Evolutionary conservation across 2,888 invertebrate species (phyloP).

Genomic region (Aspidapion aeneum): DNA sequence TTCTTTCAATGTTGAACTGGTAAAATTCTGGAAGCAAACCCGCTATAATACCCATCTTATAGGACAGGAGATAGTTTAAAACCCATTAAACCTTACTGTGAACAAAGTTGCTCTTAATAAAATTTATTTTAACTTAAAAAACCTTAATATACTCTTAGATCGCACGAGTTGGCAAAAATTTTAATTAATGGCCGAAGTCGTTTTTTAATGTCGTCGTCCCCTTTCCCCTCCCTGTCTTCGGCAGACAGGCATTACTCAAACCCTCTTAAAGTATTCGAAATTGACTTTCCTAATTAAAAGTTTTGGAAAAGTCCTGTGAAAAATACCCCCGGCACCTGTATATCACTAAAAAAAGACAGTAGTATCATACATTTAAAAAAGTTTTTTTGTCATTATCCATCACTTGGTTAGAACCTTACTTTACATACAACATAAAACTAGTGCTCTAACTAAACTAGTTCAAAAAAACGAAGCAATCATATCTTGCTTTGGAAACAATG

Average conservation of each 20-base stretch:
- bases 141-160: not conserved
- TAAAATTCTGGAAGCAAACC: no score
- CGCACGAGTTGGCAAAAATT: not conserved
- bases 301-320: constrained; percentile 37
- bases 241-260: constrained; percentile 27
- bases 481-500: no score
- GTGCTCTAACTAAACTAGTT: no score
- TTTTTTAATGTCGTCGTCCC: not conserved
- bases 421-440: no score
- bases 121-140: not conserved
- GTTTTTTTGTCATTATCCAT: no score
- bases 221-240: not conserved
- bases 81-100: no score
- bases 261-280: constrained; percentile 39
- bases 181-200: not conserved
- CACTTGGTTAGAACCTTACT: no score
- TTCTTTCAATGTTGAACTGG: no score
- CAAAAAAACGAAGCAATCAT: no score
- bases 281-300: constrained; percentile 45
- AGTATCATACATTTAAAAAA: not conserved
- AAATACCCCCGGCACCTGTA: constrained; percentile 23
- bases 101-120: no score
- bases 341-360: not conserved
- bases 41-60: no score
- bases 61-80: no score